These are phyloP conservation scores for Drosophila ezoana DNA, from an alignment of 2,888 invertebrate genomes.

Conservation along the genomic window DNA sequence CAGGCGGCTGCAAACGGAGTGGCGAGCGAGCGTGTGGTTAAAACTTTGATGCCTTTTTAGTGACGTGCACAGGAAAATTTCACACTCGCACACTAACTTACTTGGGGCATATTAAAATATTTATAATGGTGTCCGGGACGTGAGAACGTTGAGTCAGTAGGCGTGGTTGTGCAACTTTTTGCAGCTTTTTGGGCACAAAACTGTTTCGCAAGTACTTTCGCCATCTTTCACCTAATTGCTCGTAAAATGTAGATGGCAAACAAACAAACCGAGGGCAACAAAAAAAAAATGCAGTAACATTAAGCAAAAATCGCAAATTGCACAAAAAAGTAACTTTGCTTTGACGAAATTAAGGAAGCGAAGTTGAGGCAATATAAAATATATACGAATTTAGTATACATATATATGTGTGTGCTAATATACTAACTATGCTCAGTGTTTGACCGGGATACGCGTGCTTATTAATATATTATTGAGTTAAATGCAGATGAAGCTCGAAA, in stretches of 20 bases:
- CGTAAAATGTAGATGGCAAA: slow-evolving; percentile 64
- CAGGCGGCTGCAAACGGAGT: slow-evolving; percentile 8
- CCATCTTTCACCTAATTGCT: slow-evolving; percentile 76
- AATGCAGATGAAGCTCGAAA: slow-evolving; percentile 63
- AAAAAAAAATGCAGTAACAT: neutral
- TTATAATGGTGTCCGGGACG: slow-evolving; percentile 51
- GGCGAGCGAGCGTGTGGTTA: slow-evolving; percentile 67
- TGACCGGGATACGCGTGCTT: slow-evolving; percentile 49
- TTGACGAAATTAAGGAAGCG: too few species aligned
- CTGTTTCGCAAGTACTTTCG: slow-evolving; percentile 62
- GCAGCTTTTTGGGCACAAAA: slow-evolving; percentile 49
- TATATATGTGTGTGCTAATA: neutral
- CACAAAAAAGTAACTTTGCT: too few species aligned
- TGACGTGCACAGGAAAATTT: slow-evolving; percentile 64
- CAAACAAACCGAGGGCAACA: slow-evolving; percentile 36
- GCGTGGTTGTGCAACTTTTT: slow-evolving; percentile 40
- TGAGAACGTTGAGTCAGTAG: neutral
- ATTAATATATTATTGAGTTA: slow-evolving; percentile 74
- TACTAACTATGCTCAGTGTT: slow-evolving; percentile 46
- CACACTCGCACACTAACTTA: slow-evolving; percentile 42
- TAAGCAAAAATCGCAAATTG: too few species aligned
- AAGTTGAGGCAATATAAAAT: neutral
- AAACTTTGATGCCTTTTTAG: slow-evolving; percentile 79
- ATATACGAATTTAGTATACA: neutral
- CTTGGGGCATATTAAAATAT: slow-evolving; percentile 74